Evolutionary conservation across 1,140 invertebrate species (phyloP), one percentile per base, ranked within the genome.

Genomic region (Drosophila grimshawi): DNA sequence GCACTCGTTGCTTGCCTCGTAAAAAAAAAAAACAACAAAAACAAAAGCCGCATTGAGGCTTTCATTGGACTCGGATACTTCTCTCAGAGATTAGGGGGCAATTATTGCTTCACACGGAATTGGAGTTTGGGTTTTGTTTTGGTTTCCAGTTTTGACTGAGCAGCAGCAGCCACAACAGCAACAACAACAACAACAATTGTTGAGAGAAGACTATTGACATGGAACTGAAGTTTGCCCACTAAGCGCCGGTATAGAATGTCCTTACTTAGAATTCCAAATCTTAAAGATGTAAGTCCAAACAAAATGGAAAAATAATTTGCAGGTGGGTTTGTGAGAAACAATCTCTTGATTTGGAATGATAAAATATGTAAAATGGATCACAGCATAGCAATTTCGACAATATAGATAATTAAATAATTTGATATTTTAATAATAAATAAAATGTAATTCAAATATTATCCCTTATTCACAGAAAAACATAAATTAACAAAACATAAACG

Each of bases 171-270:
- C 41, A 11, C 29, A 19, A 35, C 33, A 67, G 59, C 46, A 57
- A 19, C 49, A 82, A 66, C 59, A 76, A 63, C 41, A 55, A 63
- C n/a, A 45, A 45, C 11, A 41, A 59, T 48, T 29, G 49, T 19
- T 19, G 32, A 41, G 45, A 2, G 7, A 62, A 77, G 49, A 79
- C 76, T 62, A 49, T n/a, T 76, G 39, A 75, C 48, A 64, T 35
- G 35, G 49, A 51, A 51, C 19, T 30, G 4, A 35, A 52, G 62
- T 49, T 49, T 62, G 39, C 32, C 55, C 37, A 67, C 60, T 86
- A 86, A 88, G 83, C 83, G 83, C 83, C 83, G 85, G 85, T 88
- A 88, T 88, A 89, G 83, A 89, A 83, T 88, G 32, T 88, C 83
- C 55, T 69, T 88, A 80, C 83, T 5, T 8, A 71, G 83, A 88